Evolutionary conservation across 1,140 invertebrate species (phyloP), one percentile per base, ranked within the genome.

Genomic region (Bactericera cockerelli): DNA sequence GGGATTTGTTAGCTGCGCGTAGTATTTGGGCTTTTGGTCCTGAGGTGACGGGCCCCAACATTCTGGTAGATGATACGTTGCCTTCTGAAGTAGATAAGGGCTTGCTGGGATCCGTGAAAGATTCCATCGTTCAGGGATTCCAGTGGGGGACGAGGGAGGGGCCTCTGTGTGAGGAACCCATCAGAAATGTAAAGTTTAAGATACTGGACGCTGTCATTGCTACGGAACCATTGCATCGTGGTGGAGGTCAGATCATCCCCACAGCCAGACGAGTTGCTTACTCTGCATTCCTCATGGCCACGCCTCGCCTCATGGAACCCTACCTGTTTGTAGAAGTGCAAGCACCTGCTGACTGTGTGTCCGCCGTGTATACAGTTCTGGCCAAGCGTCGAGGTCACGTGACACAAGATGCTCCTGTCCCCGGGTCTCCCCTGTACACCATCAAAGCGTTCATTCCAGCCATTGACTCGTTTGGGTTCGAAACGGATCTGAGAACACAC

Each of bases 11-110:
- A 42, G 95, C 97, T 4, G 93, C 96, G 25, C 80, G 97, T 65
- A 98, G 93, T 24, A 98, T 99, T 70, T 99, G 96, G 97, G 94
- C 97, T 0, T 99, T 99, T 74, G 97, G 97, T 0, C 96, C 97
- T 0, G 95, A 99, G 70, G 79, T 84, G 11, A 91, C 87, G 1
- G 94, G 96, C 0, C 95, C 97, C 0, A 99, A 99, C 72, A 97
- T 99, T 73, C 75, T 99, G 1, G 93, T 99, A 0, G 96, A 99
- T 71, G 97, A 99, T 71, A 99, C 97, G 0, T 70, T 99, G 36
- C 96, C 96, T 3, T 98, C 95, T 0, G 96, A 99, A 76, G 94
- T 98, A 1, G 93, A 99, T 71, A 99, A 99, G 70, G 81, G 82
- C 55, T 71, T 99, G 25, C 71, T 99, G 25, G 84, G 84, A 53